phyloP scores from a whole-genome alignment of 2,797 vertebrate species.

The Euthynnus affinis region DNA sequence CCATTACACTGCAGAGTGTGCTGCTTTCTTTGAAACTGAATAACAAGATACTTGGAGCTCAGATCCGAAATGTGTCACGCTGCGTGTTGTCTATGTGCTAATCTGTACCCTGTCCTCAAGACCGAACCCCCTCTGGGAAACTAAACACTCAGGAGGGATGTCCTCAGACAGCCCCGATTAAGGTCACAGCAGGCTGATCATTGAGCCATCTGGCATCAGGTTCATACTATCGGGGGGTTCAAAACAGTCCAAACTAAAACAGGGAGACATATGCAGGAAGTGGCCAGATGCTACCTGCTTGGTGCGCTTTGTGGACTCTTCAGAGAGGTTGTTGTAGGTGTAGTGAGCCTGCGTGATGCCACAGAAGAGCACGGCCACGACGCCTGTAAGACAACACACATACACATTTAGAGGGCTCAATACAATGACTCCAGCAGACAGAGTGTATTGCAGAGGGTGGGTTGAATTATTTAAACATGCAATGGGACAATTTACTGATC shows the following conservation, averaged over 20 bases:
- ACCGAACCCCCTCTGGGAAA: conserved; percentile 49
- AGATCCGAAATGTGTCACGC: conserved; percentile 16
- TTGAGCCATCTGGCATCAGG: conserved; percentile 72
- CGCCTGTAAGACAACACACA: conserved; percentile 84
- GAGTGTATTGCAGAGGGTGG: background rate
- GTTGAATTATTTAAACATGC: background rate
- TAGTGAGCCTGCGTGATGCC: conserved; percentile 99
- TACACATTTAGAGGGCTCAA: background rate
- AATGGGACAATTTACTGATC: background rate
- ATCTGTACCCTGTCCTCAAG: conserved; percentile 56
- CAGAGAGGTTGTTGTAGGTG: conserved; percentile 96
- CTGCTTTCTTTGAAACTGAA: conserved; percentile 1
- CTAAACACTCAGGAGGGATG: conserved; percentile 54
- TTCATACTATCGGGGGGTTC: background rate
- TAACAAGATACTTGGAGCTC: background rate
- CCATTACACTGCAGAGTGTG: background rate
- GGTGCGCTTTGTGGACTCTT: conserved; percentile 94
- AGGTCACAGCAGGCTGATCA: conserved; percentile 76
- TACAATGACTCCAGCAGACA: background rate
- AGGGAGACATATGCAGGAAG: background rate
- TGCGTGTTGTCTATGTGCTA: conserved; percentile 37
- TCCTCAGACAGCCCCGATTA: conserved; percentile 75
- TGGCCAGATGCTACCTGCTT: conserved; percentile 89
- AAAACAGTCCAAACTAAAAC: background rate
- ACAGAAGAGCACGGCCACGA: conserved; percentile 98